Evolutionary conservation across 1,140 invertebrate genomes (phyloP), one percentile per base, ranked within the genome.

Genomic region (Galleria mellonella): DNA sequence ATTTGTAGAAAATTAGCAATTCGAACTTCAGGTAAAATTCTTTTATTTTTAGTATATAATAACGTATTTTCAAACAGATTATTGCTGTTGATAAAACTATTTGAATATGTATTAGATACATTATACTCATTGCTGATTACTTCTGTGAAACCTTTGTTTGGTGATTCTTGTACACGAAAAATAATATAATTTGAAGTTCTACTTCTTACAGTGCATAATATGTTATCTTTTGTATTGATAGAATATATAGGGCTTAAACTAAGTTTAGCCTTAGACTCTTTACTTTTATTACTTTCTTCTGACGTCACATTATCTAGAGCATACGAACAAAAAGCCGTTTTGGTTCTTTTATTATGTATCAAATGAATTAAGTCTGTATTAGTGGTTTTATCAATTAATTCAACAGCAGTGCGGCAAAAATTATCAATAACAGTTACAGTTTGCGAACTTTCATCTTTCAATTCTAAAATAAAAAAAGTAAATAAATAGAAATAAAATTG

Each of bases 11-110:
- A 72, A 29, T 71, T 37, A 6, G 62, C 57, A 8, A 75, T 42
- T 38, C 71, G 58, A 23, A 61, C 38, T 55, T 69, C 61, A 27
- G 74, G 62, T 32, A 58, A 40, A 29, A 51, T 36, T 49, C 57
- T 61, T 27, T 54, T 35, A 31, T n/a, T 36, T 8, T 23, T 6
- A 10, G 30, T 9, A 27, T 30, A 9, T 6, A 38, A 28, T 9
- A 28, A 17, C 17, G 2, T 43, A 7, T 39, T 31, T 33, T 29
- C 12, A 9, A 14, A 33, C 10, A 50, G 15, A 39, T 43, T 31
- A 11, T 17, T 44, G 0, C 15, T 17, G 13, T 23, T 13, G 9
- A 14, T 30, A 27, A 37, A 9, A 32, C 27, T 23, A 23, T 23
- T 23, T 6, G 17, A 23, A 23, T 23, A 23, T 23, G 2, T 23